Evolutionary conservation across 2,113 vertebrate species (phyloP).

Genomic region (Psammodynastes pulverulentus): DNA sequence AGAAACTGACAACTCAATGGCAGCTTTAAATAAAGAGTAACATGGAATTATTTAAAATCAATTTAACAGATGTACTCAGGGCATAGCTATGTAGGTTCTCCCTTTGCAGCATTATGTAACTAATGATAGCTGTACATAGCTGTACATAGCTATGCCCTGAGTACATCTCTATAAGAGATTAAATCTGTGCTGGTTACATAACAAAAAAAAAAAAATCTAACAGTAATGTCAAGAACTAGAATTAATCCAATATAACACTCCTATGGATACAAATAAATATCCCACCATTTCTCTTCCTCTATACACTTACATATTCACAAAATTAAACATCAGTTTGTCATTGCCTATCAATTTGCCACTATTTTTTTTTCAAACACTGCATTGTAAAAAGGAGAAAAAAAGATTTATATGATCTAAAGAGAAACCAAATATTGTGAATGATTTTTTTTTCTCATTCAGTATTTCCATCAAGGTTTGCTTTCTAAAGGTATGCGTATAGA

Average conservation of each 20-base stretch:
- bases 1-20: constrained; percentile 8
- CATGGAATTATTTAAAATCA: constrained; percentile 24
- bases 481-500: neutral
- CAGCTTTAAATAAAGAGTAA: neutral
- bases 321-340: constrained; percentile 2
- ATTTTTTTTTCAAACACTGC: neutral
- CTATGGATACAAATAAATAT: constrained; percentile 9
- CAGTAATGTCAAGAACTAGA: constrained; percentile 18
- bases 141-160: neutral
- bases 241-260: constrained; percentile 19
- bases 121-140: no score
- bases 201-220: constrained; percentile 27
- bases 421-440: neutral
- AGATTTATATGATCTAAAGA: neutral
- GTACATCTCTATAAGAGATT: neutral
- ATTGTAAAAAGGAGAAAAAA: neutral
- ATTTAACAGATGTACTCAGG: constrained; percentile 17
- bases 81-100: constrained; percentile 32
- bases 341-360: neutral
- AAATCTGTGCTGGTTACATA: constrained; percentile 34
- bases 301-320: neutral
- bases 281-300: constrained; percentile 8
- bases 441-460: neutral
- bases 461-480: neutral
- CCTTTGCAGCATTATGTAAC: constrained; percentile 47